Evolutionary conservation across 2,888 invertebrate species (phyloP).

Genomic region (Thereva nobilitata): DNA sequence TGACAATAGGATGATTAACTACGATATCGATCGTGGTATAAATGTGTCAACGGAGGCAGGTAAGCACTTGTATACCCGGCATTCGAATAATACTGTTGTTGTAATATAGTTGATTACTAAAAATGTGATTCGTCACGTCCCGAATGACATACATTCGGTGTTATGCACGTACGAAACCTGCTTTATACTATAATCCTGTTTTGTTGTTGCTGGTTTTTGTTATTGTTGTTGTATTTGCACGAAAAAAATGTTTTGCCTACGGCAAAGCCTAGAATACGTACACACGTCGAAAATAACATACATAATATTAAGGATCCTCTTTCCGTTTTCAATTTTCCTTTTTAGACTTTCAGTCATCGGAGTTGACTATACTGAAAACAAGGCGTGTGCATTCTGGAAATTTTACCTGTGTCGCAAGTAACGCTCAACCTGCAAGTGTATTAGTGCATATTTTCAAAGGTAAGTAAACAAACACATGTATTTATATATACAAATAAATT

Average conservation of each 20-base stretch:
- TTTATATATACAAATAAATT: neutral
- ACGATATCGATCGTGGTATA: constrained; percentile 82
- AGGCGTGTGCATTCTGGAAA: constrained; percentile 79
- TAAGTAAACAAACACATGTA: constrained; percentile 57
- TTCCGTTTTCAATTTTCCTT: constrained; percentile 1
- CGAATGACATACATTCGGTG: no score
- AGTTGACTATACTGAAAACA: constrained; percentile 56
- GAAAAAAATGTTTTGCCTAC: no score
- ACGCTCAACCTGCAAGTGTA: constrained; percentile 84
- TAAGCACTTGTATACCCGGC: constrained; percentile 57
- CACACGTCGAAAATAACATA: no score
- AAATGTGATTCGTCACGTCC: constrained; percentile 16
- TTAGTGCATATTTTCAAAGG: constrained; percentile 89
- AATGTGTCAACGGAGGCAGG: constrained; percentile 82
- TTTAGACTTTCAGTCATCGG: constrained; percentile 58
- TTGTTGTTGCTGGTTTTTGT: no score
- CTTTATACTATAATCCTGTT: no score
- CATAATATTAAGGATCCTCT: neutral
- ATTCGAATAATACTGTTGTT: no score
- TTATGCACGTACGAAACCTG: no score
- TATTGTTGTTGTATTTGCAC: no score
- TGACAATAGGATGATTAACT: constrained; percentile 91
- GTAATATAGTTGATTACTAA: neutral
- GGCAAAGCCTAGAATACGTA: no score
- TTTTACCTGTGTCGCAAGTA: constrained; percentile 87